Evolutionary conservation across 2,888 invertebrate genomes (phyloP).

Genomic region (Antheraea assamensis): DNA sequence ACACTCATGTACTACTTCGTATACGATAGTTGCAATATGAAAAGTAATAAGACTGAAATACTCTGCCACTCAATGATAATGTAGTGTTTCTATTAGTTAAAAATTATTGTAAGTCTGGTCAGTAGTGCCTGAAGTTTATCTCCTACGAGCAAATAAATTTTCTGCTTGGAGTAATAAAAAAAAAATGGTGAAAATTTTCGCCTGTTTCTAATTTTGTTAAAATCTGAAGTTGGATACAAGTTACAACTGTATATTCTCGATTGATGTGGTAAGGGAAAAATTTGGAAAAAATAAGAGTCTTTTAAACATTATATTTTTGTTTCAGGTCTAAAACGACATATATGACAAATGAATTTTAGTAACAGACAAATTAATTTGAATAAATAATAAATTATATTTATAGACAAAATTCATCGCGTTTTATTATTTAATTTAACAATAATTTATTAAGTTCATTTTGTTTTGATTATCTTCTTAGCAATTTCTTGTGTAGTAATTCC

Average conservation of each 20-base stretch:
- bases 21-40: too few relatives aligned
- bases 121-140: too few relatives aligned
- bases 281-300: neutral
- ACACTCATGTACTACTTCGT: too few relatives aligned
- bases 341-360: neutral
- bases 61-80: too few relatives aligned
- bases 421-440: neutral
- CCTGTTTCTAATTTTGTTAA: too few relatives aligned
- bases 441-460: conserved; percentile 21
- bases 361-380: neutral
- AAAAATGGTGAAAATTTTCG: too few relatives aligned
- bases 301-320: neutral
- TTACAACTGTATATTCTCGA: neutral
- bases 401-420: neutral
- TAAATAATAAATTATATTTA: neutral
- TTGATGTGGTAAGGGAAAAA: neutral
- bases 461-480: conserved; percentile 19
- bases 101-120: too few relatives aligned
- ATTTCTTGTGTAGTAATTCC: neutral
- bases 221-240: too few relatives aligned
- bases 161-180: too few relatives aligned
- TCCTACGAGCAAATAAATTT: too few relatives aligned
- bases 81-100: too few relatives aligned
- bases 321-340: neutral
- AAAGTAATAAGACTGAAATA: too few relatives aligned